phyloP scores from a whole-genome alignment of 1,140 invertebrate species.

The Leucophenga varia region DNA sequence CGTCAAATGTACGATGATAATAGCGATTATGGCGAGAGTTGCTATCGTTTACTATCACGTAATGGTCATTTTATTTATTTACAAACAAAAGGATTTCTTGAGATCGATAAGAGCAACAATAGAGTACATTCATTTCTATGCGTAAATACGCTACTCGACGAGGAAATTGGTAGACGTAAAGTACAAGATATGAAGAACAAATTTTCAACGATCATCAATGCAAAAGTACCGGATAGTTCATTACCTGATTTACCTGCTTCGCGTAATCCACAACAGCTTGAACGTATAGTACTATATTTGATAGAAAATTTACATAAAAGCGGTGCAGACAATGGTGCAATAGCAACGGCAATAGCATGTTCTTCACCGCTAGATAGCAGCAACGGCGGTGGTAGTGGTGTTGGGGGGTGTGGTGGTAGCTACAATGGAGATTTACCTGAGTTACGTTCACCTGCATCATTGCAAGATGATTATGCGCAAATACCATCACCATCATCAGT shows the following conservation, averaged over 20 bases:
- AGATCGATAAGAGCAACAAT: constrained; percentile 69
- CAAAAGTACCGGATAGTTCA: constrained; percentile 39
- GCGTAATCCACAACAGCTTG: constrained; percentile 66
- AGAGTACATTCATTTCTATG: constrained; percentile 80
- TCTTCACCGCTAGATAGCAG: constrained; percentile 24
- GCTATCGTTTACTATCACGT: constrained; percentile 76
- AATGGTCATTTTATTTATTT: constrained; percentile 80
- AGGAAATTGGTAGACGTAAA: constrained; percentile 67
- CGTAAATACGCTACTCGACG: constrained; percentile 74
- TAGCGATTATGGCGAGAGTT: constrained; percentile 73
- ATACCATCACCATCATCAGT: constrained; percentile 24
- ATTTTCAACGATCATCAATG: constrained; percentile 65
- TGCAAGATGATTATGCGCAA: constrained; percentile 20
- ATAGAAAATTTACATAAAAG: constrained; percentile 62
- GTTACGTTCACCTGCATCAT: no score
- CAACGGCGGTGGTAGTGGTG: constrained; percentile 11
- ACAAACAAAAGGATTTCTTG: constrained; percentile 75
- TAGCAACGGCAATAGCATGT: constrained; percentile 22
- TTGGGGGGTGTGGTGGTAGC: constrained; percentile 19
- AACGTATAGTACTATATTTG: constrained; percentile 67
- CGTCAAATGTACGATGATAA: constrained; percentile 80
- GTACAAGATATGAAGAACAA: constrained; percentile 72
- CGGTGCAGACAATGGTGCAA: no score
- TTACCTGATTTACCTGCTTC: constrained; percentile 60
- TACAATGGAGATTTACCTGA: constrained; percentile 19